Evolutionary conservation across 2,113 vertebrate species (phyloP), one percentile per base, ranked within the genome.

Genomic region (Bambusicola thoracicus): DNA sequence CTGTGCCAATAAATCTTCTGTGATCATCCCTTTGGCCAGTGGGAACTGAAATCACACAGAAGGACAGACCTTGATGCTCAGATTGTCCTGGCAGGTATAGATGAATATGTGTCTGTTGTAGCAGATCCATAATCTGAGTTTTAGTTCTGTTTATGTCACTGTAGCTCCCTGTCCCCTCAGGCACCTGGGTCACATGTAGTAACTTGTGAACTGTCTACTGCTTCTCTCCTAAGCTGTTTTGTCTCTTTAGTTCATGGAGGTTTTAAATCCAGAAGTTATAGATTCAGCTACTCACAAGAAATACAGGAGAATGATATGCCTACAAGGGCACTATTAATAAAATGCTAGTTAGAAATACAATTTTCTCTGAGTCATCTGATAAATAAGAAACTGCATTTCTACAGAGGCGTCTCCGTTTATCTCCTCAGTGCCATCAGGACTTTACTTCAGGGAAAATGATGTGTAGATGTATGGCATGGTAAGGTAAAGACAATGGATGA

Each of bases 361-460:
- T 10, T 65, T 76, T 34, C 27, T 61, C 25, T 36, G 48, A 68
- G 17, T 7, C 27, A 30, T 27, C 40, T 34, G 53, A 11, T 40
- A 53, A 58, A 48, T 6, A 48, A 62, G 40, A 62, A 73, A 22
- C 11, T 43, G 34, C 18, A 12, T 14, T 48, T 91, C 40, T 63
- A 41, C 17, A 21, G 32, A 19, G 18, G 2, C 4, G 0, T 55
- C 68, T n/a, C 63, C 55, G 34, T 63, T 77, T 55, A 32, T 80
- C 19, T 63, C 0, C 25, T 41, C 8, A 0, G 8, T 29, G 43
- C 41, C 3, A 0, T 22, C 27, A n/a, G 0, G 6, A 27, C 40
- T 21, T 14, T 56, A 1, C 46, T 56, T 13, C 44, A 55, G 44
- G 44, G 38, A n/a, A 73, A 63, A 21, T 14, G n/a, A 14, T 13